Base-by-base conservation (phyloP, 2,113 vertebrate species). In the Mystacornis crossleyi region DNA sequence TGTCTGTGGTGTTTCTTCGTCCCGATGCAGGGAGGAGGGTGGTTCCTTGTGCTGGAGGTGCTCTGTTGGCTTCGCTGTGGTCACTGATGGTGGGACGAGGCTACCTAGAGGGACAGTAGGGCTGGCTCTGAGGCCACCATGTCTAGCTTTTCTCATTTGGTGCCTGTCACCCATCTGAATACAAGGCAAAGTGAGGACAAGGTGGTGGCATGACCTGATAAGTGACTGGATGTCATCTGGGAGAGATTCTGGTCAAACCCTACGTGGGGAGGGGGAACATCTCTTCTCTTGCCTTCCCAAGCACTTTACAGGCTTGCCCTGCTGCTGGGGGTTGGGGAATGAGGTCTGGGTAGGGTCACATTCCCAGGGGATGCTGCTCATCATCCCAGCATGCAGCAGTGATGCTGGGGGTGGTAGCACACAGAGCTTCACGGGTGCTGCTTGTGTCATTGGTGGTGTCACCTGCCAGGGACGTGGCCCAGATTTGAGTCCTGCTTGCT, bases 61-160 rank as follows among this genome's bases (percentile, higher is more conserved):
- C 29, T n/a, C 34, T 1, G 9, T 11, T 79, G 47, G 47, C 38
- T 92, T 88, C 85, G 33, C 62, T 82, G 33, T 1, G 25, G 18
- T 11, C 10, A 8, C 26, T 82, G 29, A 16, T 14, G 40, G 48
- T 43, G 40, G 65, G 19, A 62, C 0, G 2, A 18, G 16, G 36
- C 15, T 84, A 25, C 18, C 26, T 6, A 0, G 3, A 1, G 2
- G 25, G 18, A 0, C 2, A 62, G 72, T 2, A 81, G 26, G 25
- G 33, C 42, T 92, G 79, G 26, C 36, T 71, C 51, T 78, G 75
- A 73, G 66, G 47, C 33, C 21, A 71, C 60, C 26, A 2, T 1
- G 18, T 51, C 18, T 7, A 18, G 60, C 65, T 79, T 61, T 67
- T 23, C 53, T 85, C 21, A 53, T 24, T 18, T 79, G 36, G 31